phyloP scores from a whole-genome alignment of 2,113 vertebrate species.

The Nesospiza acunhae region DNA sequence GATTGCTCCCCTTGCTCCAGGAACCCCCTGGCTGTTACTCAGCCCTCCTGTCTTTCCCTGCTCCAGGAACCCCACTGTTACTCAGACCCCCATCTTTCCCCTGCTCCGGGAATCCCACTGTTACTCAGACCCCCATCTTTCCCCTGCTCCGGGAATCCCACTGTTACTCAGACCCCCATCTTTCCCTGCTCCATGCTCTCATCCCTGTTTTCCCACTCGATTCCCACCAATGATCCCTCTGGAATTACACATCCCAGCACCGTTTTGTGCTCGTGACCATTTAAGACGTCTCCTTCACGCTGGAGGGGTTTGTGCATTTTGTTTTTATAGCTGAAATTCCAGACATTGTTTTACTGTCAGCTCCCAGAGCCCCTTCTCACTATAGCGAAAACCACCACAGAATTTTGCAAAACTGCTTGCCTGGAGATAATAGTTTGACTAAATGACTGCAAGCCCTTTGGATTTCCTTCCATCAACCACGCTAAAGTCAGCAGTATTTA shows the following conservation, averaged over 20 bases:
- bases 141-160: too few species aligned
- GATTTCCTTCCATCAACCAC: not conserved
- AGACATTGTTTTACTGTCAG: not conserved
- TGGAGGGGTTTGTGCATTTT: not conserved
- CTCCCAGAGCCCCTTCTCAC: not conserved
- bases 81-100: not conserved
- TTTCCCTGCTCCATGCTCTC: not conserved
- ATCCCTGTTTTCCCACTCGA: not conserved
- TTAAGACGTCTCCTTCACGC: fast-evolving
- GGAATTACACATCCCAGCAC: fast-evolving
- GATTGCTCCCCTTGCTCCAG: not conserved
- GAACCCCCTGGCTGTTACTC: not conserved
- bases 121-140: too few species aligned
- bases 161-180: too few species aligned
- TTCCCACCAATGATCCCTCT: fast-evolving
- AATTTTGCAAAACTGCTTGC: not conserved
- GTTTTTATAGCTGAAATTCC: not conserved
- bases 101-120: not conserved
- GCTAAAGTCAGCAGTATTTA: not conserved
- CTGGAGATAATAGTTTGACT: not conserved
- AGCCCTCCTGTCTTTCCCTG: not conserved
- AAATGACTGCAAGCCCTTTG: not conserved
- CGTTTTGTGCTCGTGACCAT: fast-evolving
- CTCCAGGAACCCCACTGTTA: not conserved
- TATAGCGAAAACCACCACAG: not conserved